Evolutionary conservation across 2,113 vertebrate genomes (phyloP).

Genomic region (Cryptotis parvus): DNA sequence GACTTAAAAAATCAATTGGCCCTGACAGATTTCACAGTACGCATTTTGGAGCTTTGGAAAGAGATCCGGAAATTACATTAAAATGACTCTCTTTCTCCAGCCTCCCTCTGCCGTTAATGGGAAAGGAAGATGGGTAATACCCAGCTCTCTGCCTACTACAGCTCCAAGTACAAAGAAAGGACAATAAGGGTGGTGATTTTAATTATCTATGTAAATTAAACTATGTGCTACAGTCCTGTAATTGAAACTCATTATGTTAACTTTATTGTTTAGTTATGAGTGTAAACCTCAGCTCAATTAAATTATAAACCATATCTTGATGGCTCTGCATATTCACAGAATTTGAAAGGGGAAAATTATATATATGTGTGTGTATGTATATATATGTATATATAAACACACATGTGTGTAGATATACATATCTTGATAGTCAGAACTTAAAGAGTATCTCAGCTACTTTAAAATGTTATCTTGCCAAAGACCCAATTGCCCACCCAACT

Average conservation of each 20-base stretch:
- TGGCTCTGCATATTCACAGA: constrained; percentile 54
- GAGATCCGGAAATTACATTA: neutral
- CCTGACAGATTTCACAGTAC: neutral
- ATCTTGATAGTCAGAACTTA: neutral
- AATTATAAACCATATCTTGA: constrained; percentile 77
- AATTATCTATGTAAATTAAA: constrained; percentile 86
- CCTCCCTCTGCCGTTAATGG: constrained; percentile 46
- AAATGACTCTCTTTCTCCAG: neutral
- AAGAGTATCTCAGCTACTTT: constrained; percentile 50
- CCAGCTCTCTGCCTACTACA: constrained; percentile 54
- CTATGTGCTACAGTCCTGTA: constrained; percentile 78
- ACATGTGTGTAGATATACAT: too few species aligned
- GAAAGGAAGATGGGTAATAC: constrained; percentile 59
- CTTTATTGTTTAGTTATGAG: constrained; percentile 85
- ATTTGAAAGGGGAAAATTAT: constrained; percentile 49
- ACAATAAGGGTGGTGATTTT: constrained; percentile 81
- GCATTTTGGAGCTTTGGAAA: constrained; percentile 45
- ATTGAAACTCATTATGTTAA: constrained; percentile 84
- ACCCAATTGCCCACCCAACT: neutral
- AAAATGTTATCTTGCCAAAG: constrained; percentile 2
- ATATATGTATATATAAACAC: too few species aligned
- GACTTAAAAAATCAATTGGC: constrained; percentile 56
- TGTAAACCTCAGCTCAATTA: constrained; percentile 84
- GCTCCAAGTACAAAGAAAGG: constrained; percentile 81
- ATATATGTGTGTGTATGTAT: too few species aligned